These are phyloP conservation scores for Miichthys miiuy DNA, from an alignment of 2,797 vertebrate genomes.

Conservation along the genomic window DNA sequence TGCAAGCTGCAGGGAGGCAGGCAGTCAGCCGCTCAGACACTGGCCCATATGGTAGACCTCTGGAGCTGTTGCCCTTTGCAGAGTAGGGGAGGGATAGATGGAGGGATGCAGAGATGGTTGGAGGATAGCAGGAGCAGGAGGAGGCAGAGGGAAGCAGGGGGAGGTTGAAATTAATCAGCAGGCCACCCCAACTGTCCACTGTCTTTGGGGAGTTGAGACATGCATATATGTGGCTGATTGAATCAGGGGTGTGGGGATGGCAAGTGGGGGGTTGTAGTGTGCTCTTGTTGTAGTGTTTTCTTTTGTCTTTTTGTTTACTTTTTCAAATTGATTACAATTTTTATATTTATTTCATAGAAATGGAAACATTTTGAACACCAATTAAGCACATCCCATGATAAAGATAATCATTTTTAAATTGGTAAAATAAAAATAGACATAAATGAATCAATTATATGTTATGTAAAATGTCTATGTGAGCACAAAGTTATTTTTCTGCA, in stretches of 20 bases:
- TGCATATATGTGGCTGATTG: slow-evolving; percentile 80
- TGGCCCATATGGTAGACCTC: slow-evolving; percentile 83
- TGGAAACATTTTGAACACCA: background rate
- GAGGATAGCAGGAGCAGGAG: slow-evolving; percentile 60
- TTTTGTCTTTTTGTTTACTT: background rate
- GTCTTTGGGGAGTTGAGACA: slow-evolving; percentile 81
- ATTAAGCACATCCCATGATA: background rate
- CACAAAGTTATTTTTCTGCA: background rate
- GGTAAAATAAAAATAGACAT: background rate
- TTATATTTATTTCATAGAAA: slow-evolving; percentile 7
- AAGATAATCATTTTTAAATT: background rate
- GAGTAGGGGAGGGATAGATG: slow-evolving; percentile 67
- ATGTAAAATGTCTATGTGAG: background rate
- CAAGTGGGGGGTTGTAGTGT: slow-evolving; percentile 22
- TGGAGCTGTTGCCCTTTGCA: slow-evolving; percentile 75
- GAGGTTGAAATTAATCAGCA: slow-evolving; percentile 82
- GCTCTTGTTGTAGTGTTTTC: background rate
- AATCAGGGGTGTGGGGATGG: slow-evolving; percentile 31
- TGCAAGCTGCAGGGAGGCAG: slow-evolving; percentile 66
- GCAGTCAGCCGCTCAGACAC: slow-evolving; percentile 77
- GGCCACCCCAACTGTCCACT: slow-evolving; percentile 83
- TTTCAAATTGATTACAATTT: background rate
- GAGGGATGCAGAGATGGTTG: slow-evolving; percentile 60
- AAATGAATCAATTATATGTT: background rate
- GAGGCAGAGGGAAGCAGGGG: slow-evolving; percentile 38